Evolutionary conservation across 2,888 invertebrate species (phyloP).

Genomic region (Oligia strigilis): DNA sequence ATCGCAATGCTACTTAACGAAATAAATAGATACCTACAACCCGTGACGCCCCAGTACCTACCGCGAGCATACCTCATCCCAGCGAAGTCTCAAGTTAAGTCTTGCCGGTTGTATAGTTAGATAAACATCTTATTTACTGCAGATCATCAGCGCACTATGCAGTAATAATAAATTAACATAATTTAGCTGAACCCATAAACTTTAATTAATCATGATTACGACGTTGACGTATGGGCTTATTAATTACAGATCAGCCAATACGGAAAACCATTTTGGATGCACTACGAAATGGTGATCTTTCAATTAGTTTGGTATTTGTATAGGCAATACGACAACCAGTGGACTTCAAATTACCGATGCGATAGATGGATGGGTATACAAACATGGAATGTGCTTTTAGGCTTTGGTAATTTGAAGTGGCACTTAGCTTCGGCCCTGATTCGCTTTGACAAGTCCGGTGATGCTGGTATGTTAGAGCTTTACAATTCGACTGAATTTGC

Average conservation of each 20-base stretch:
- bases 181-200: slow-evolving; percentile 31
- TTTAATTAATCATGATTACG: slow-evolving; percentile 28
- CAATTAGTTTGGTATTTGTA: slow-evolving; percentile 8
- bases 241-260: slow-evolving; percentile 14
- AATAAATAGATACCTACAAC: no score
- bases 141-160: background rate
- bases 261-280: background rate
- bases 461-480: slow-evolving; percentile 2
- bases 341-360: slow-evolving; percentile 22
- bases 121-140: background rate
- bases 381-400: slow-evolving; percentile 7
- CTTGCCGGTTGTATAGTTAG: background rate
- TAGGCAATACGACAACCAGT: background rate
- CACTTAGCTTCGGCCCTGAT: background rate
- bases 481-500: background rate
- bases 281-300: slow-evolving; percentile 26
- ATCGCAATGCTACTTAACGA: no score
- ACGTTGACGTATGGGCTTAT: slow-evolving; percentile 44
- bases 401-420: slow-evolving; percentile 3
- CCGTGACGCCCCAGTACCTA: no score
- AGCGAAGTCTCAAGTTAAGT: background rate
- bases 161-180: slow-evolving; percentile 28
- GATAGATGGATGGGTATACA: background rate
- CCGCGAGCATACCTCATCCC: background rate
- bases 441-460: slow-evolving; percentile 18